Base-by-base conservation (phyloP, 2,888 invertebrate genomes). In the Callimorpha dominula region DNA sequence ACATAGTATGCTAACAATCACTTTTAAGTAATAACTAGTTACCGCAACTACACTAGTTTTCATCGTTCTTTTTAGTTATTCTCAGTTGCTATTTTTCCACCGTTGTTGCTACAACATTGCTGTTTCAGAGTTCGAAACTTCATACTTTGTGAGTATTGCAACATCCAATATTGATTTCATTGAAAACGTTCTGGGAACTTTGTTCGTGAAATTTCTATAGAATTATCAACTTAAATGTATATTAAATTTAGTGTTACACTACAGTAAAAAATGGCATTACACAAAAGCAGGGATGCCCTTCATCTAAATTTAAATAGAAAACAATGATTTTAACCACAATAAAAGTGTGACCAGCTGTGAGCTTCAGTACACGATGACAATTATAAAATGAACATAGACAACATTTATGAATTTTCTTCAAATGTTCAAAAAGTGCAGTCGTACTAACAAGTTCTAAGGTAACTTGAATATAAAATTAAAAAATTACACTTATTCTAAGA, bases 151-250 rank as follows among this genome's bases (percentile, higher is more conserved):
- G 31, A 14, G 20, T 64, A 52, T 52, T 54, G 43, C 52, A 43
- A 68, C 57, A 43, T 57, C 20, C 15, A 68, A 43, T 57, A 68
- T 68, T 57, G 68, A 68, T 57, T 68, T 46, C 20, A 68, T 68
- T 52, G 50, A n/a, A 46, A 57, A 68, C 54, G 20, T 68, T 68
- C 43, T 68, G 4, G 9, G 57, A 68, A 68, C 57, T 68, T 68
- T n/a, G 42, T 14, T 20, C n/a, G 68, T 40, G 20, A 20, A 20
- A 43, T 20, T 65, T 49, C 49, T 65, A 49, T 5, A 49, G 43
- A 8, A 46, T 7, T 17, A 15, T 14, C 17, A 42, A 42, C 42
- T 57, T 8, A 63, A 42, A 15, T 17, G 15, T 63, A 17, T 15
- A 17, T 63, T 46, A 8, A 46, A 46, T 46, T 46, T 46, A 46